Percentiles rank a stretch among this genome's conserved stretches.
These are phyloP conservation scores for Ctenodactylus gundi DNA, from an alignment of 2,113 vertebrate species.

Conservation along the genomic window DNA sequence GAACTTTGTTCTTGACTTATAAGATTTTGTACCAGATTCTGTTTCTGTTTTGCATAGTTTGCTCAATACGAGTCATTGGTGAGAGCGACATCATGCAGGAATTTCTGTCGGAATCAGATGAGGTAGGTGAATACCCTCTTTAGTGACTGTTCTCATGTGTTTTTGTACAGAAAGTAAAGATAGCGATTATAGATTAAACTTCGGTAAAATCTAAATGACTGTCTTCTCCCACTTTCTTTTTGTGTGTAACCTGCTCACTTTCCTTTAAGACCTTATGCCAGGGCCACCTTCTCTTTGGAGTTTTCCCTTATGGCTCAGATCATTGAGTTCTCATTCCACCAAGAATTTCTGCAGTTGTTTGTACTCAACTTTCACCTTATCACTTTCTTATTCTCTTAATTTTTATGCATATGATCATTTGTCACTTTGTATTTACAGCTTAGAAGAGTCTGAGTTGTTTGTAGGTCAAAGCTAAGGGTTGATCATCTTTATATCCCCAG, in stretches of 20 bases:
- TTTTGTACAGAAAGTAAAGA: background rate
- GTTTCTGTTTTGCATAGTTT: slow-evolving; percentile 84
- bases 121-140: slow-evolving; percentile 83
- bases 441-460: slow-evolving; percentile 35
- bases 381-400: slow-evolving; percentile 14
- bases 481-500: slow-evolving; percentile 24
- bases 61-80: slow-evolving; percentile 95
- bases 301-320: background rate
- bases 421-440: slow-evolving; percentile 56
- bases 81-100: slow-evolving; percentile 99
- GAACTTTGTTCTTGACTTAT: background rate
- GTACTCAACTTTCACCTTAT: background rate
- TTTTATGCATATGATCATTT: slow-evolving; percentile 37
- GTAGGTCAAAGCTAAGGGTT: slow-evolving; percentile 50
- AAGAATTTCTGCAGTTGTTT: background rate
- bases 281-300: background rate
- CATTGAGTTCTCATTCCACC: background rate
- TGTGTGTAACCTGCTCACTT: background rate
- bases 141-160: background rate
- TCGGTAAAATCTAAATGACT: background rate
- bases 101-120: slow-evolving; percentile 97
- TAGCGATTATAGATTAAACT: background rate
- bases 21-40: slow-evolving; percentile 8
- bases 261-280: background rate
- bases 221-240: background rate